Percentiles rank a stretch among this genome's conserved stretches.
Evolutionary conservation across 2,888 invertebrate species (phyloP).

Genomic region (Drosophila subsilvestris): DNA sequence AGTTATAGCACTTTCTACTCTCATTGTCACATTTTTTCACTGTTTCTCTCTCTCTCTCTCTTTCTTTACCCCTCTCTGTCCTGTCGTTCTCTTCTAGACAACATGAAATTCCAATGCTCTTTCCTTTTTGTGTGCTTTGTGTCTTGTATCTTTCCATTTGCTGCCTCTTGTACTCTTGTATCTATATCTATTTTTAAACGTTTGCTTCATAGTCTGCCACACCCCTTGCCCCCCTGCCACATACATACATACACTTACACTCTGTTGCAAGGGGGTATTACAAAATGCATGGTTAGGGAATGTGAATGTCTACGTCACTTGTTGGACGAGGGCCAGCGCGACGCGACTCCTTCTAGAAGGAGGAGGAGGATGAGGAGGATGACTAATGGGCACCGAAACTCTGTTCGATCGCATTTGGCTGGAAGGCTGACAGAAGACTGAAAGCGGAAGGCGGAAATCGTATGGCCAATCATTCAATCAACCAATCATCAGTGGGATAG

Average conservation of each 20-base stretch:
- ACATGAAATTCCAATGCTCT: background rate
- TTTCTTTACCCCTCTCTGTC: background rate
- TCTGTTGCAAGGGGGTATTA: conserved; percentile 20
- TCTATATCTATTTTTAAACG: conserved; percentile 56
- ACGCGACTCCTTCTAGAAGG: conserved; percentile 1
- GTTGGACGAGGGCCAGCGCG: conserved; percentile 51
- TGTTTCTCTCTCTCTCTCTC: background rate
- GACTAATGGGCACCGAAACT: background rate
- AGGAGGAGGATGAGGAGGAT: background rate
- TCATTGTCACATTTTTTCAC: background rate
- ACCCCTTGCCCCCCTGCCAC: background rate
- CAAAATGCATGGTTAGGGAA: conserved; percentile 53
- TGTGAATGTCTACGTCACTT: conserved; percentile 25
- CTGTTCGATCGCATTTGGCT: background rate
- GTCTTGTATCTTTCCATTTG: conserved; percentile 46
- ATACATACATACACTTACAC: background rate
- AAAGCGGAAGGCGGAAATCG: background rate
- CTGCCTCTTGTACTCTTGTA: conserved; percentile 19
- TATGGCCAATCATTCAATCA: background rate
- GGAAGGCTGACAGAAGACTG: background rate
- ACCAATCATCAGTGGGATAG: background rate
- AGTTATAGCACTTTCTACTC: conserved; percentile 1
- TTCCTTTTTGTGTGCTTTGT: conserved; percentile 26
- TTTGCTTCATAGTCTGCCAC: conserved; percentile 55
- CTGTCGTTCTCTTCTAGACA: background rate